phyloP scores from a whole-genome alignment of 1,140 invertebrate species.

The Danaus melanippus region DNA sequence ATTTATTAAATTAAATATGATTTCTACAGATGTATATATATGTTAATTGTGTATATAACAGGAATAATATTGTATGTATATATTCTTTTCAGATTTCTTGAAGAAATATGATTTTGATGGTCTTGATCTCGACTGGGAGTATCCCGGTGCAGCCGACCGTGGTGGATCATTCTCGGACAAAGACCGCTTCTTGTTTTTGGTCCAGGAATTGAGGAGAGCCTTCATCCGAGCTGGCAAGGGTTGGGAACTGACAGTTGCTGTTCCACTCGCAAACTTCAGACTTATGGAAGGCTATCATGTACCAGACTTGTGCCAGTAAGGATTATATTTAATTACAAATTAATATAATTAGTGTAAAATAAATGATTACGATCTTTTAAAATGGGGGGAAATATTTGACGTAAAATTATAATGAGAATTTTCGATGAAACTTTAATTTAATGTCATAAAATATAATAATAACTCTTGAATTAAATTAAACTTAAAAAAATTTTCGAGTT shows the following conservation, averaged over 20 bases:
- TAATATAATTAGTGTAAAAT: conserved; percentile 3
- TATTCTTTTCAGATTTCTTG: conserved; percentile 76
- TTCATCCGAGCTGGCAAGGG: conserved; percentile 81
- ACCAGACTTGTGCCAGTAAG: conserved; percentile 88
- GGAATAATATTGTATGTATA: background rate
- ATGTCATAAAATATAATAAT: no score
- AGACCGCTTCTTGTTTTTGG: conserved; percentile 86
- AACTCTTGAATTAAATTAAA: no score
- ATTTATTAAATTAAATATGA: no score
- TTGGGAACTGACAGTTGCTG: conserved; percentile 92
- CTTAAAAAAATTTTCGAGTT: no score
- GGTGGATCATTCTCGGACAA: conserved; percentile 89
- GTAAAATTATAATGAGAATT: no score
- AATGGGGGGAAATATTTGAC: no score
- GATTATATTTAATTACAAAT: conserved; percentile 13
- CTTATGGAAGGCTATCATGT: conserved; percentile 91
- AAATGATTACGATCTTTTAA: conserved; percentile 3
- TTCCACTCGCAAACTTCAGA: conserved; percentile 87
- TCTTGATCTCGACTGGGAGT: conserved; percentile 90
- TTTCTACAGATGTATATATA: no score
- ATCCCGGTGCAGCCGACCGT: conserved; percentile 87
- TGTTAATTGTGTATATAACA: no score
- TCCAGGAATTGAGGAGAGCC: conserved; percentile 84
- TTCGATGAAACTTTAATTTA: no score
- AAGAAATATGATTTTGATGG: conserved; percentile 85